Percentiles rank a stretch among this genome's conserved stretches.
Evolutionary conservation across 2,113 vertebrate genomes (phyloP).

Genomic region (Marmota monax): DNA sequence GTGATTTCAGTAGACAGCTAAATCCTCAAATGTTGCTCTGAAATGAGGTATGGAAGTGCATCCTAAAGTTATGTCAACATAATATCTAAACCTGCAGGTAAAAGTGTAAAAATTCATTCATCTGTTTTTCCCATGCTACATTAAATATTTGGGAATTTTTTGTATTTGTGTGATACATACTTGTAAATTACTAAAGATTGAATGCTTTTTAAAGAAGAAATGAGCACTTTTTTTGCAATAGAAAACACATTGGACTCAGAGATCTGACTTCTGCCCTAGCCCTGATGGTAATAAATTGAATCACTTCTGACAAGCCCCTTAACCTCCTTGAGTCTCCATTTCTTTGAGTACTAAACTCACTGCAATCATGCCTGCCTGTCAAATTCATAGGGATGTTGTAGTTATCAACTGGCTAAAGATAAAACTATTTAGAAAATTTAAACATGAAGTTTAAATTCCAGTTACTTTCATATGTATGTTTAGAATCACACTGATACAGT

Average conservation of each 20-base stretch:
- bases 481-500: not conserved
- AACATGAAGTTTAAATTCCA: not conserved
- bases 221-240: not conserved
- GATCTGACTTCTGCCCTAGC: not conserved
- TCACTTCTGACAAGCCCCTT: conserved; percentile 20
- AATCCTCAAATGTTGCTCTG: conserved; percentile 13
- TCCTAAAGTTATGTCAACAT: not conserved
- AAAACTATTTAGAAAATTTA: not conserved
- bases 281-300: conserved; percentile 11
- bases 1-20: conserved; percentile 20
- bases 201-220: not conserved
- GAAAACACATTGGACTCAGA: not conserved
- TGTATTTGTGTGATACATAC: not conserved
- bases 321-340: not conserved
- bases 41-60: not conserved
- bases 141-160: conserved; percentile 19
- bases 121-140: not conserved
- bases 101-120: not conserved
- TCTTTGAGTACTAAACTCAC: not conserved
- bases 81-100: not conserved
- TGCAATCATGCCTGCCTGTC: not conserved
- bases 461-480: not conserved
- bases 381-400: not conserved
- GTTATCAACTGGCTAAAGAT: not conserved
- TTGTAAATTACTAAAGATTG: not conserved